Percentiles rank a stretch among this genome's conserved stretches.
Conservation (phyloP, 2,797 vertebrate species). For the Glyptemys insculpta region DNA sequence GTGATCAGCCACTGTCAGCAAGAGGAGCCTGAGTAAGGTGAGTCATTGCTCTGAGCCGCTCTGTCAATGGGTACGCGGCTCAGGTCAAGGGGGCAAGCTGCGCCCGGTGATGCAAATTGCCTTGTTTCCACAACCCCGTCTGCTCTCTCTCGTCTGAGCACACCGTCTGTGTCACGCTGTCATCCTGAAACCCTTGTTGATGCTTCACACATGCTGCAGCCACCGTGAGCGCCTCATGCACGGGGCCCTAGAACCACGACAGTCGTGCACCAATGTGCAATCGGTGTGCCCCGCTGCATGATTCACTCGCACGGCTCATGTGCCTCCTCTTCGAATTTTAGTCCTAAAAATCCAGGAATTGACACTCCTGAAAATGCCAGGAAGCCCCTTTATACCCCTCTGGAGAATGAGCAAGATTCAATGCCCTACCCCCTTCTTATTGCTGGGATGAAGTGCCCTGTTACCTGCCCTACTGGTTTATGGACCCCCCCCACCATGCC, state of each 20-base stretch:
- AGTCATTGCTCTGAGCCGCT: neutral
- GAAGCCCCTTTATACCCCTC: neutral
- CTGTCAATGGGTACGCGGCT: neutral
- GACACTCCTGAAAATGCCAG: neutral
- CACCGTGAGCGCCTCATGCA: neutral
- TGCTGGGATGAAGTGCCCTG: neutral
- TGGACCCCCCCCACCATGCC: neutral
- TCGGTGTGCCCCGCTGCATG: fast-evolving
- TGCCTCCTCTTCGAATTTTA: neutral
- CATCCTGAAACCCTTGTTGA: neutral
- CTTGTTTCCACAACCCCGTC: neutral
- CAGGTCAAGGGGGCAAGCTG: neutral
- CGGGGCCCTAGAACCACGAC: neutral
- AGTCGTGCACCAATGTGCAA: neutral
- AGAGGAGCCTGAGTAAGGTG: neutral
- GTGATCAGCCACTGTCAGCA: neutral
- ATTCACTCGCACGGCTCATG: neutral
- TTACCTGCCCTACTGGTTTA: neutral
- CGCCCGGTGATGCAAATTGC: neutral
- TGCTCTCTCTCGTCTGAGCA: neutral
- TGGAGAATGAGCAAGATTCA: neutral
- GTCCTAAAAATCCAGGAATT: neutral
- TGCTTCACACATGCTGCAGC: neutral
- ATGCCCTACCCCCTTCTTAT: neutral
- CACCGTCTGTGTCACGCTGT: fast-evolving